Percentiles rank a stretch among this genome's conserved stretches.
Evolutionary conservation across 2,888 invertebrate genomes (phyloP).

Genomic region (Dicyrtomina minuta): DNA sequence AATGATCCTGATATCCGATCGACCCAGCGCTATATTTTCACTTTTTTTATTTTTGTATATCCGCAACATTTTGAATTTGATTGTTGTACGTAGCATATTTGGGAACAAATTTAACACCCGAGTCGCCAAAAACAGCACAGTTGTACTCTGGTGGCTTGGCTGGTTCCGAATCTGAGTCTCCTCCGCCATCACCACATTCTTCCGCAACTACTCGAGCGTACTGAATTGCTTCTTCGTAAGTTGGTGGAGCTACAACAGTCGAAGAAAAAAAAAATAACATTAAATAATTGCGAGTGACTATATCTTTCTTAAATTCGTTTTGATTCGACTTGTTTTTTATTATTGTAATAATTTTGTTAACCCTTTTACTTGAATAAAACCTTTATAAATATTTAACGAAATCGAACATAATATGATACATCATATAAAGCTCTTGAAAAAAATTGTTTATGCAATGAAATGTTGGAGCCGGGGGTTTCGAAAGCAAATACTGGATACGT

Average conservation of each 20-base stretch:
- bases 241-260: constrained; percentile 15
- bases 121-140: neutral
- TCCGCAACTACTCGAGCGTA: neutral
- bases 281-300: neutral
- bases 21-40: too few relatives aligned
- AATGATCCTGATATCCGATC: too few relatives aligned
- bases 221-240: constrained; percentile 23
- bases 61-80: neutral
- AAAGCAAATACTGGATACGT: too few relatives aligned
- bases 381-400: too few relatives aligned
- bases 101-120: constrained; percentile 15
- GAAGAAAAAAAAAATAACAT: neutral
- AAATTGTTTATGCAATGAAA: too few relatives aligned
- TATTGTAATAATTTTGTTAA: constrained; percentile 6
- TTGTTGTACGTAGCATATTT: constrained; percentile 25
- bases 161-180: constrained; percentile 1
- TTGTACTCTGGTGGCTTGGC: constrained; percentile 18
- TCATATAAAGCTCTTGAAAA: too few relatives aligned
- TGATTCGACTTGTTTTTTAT: neutral
- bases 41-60: too few relatives aligned
- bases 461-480: too few relatives aligned
- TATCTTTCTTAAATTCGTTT: neutral
- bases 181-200: neutral
- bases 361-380: too few relatives aligned
- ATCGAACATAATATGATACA: too few relatives aligned